Conservation (phyloP, 2,888 invertebrate genomes). For the Tillus elongatus region DNA sequence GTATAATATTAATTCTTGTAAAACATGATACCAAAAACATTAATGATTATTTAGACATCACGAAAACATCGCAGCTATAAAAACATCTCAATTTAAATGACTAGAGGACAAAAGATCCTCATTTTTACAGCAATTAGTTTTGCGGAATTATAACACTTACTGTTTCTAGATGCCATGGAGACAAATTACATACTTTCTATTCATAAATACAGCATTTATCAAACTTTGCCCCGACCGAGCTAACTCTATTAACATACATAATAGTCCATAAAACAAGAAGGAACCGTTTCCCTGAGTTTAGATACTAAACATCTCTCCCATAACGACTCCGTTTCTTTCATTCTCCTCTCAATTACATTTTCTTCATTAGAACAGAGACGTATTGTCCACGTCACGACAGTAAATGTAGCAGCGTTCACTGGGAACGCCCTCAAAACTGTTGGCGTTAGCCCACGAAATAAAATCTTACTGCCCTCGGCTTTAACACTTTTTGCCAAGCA, state of each 20-base stretch:
- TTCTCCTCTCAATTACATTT: slow-evolving; percentile 5
- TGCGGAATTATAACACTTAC: no score
- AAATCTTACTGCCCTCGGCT: slow-evolving; percentile 60
- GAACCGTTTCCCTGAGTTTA: not conserved
- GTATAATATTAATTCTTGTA: no score
- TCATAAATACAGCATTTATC: no score
- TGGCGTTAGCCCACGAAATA: slow-evolving; percentile 67
- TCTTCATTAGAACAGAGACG: slow-evolving; percentile 36
- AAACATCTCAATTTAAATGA: no score
- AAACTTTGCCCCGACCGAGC: no score
- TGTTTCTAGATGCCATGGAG: no score
- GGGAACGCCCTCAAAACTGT: slow-evolving; percentile 83
- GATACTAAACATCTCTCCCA: slow-evolving; percentile 21
- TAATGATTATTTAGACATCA: no score
- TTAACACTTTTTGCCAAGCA: slow-evolving; percentile 63
- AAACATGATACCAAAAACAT: no score
- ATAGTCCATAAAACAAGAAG: not conserved
- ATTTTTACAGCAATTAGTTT: no score
- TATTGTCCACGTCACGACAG: slow-evolving; percentile 75
- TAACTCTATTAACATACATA: slow-evolving; percentile 1
- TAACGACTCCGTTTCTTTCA: slow-evolving; percentile 16
- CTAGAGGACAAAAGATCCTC: no score
- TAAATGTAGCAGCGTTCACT: slow-evolving; percentile 86
- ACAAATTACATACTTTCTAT: no score
- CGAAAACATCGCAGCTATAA: no score